Evolutionary conservation across 2,888 invertebrate genomes (phyloP).

Genomic region (Drosophila neotestacea): DNA sequence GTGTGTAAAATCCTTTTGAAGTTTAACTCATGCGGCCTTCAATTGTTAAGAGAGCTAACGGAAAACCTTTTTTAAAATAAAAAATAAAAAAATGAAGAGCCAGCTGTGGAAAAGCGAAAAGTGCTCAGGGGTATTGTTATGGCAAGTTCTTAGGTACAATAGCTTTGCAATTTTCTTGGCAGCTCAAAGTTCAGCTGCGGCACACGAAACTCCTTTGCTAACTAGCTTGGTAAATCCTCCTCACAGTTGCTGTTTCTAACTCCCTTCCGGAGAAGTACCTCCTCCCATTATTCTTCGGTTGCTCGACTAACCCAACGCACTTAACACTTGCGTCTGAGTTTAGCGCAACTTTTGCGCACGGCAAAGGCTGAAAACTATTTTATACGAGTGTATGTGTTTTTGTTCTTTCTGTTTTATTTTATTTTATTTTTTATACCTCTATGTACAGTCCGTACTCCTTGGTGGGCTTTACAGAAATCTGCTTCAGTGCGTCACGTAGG

Average conservation of each 20-base stretch:
- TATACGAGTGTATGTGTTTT: conserved; percentile 15
- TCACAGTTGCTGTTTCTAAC: conserved; percentile 10
- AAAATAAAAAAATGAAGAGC: neutral
- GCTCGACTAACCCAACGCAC: conserved; percentile 73
- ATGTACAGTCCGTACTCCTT: conserved; percentile 36
- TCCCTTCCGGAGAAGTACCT: conserved; percentile 1
- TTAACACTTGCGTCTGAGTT: conserved; percentile 78
- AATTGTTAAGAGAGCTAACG: conserved; percentile 16
- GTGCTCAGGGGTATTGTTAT: conserved; percentile 63
- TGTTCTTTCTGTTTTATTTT: conserved; percentile 12
- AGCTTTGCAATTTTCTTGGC: conserved; percentile 74
- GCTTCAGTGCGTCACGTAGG: conserved; percentile 83
- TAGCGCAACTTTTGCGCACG: conserved; percentile 71
- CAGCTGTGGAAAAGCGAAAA: conserved; percentile 10
- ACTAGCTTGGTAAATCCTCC: conserved; percentile 63
- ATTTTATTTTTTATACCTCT: conserved; percentile 25
- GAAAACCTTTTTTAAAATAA: conserved; percentile 9
- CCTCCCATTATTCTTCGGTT: conserved; percentile 26
- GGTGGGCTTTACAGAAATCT: conserved; percentile 61
- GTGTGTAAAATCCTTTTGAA: conserved; percentile 11
- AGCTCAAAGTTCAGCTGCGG: conserved; percentile 75
- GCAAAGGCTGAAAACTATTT: conserved; percentile 73
- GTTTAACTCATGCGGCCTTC: conserved; percentile 29
- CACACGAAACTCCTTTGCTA: conserved; percentile 66
- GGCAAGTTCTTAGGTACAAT: conserved; percentile 62